Evolutionary conservation across 1,140 invertebrate genomes (phyloP), one percentile per base, ranked within the genome.

Genomic region (Matsumurasca onukii): DNA sequence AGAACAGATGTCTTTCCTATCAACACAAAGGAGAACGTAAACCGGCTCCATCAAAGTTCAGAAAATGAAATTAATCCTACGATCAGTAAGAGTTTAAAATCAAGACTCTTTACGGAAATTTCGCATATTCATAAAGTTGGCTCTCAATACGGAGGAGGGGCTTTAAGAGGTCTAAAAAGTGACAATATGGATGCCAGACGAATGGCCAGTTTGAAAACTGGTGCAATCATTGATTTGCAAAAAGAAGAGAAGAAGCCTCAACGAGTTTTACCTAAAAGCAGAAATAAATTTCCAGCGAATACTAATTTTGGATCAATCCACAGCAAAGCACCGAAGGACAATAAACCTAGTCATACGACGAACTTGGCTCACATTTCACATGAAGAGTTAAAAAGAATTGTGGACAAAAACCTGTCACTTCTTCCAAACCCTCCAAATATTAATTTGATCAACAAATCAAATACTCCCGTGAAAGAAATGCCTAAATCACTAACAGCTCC

Each of bases 161-260:
- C 59, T 20, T n/a, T 63, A 24, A 30, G 59, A 63, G 59, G 59
- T 31, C 24, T 63, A 63, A 20, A 31, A 3, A 31, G 39, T 2
- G 15, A 29, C 1, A 31, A 63, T 63, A 63, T 63, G 29, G 3
- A 29, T 2, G 2, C 59, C 22, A 29, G n/a, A 2, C 29, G 27
- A 31, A 63, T 63, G 17, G 59, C 59, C 3, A 63, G 31, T 63
- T n/a, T 63, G 20, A 63, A 63, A 63, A 17, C 59, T 31, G 59
- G 59, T 9, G 31, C 59, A 1, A 15, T 63, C 3, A 17, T 31
- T 29, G 59, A 63, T 63, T 31, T 63, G 17, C 15, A 31, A 20
- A 24, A 24, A 2, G n/a, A 63, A 63, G 59, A n/a, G n/a, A n/a
- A 63, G 1, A 63, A 31, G 39, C 59, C 59, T 29, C 17, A 9